Conservation (phyloP, 2,888 invertebrate species). For the Gari tellinella region DNA sequence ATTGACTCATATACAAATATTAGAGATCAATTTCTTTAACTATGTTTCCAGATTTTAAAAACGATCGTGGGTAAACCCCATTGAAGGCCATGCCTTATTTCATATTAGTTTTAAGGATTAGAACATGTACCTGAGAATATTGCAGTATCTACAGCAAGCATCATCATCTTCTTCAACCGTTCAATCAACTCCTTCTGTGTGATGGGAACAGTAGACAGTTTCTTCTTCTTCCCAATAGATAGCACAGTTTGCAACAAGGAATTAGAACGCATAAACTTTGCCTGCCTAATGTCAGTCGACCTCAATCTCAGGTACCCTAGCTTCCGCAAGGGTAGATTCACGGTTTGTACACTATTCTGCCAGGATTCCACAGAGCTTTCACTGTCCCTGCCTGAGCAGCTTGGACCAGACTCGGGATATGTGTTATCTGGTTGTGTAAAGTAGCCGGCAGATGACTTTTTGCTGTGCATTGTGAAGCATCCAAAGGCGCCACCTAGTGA, state of each 20-base stretch:
- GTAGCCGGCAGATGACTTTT: constrained; percentile 45
- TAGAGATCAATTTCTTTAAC: too few relatives aligned
- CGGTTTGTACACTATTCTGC: constrained; percentile 29
- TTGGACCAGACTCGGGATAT: constrained; percentile 37
- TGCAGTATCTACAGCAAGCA: constrained; percentile 73
- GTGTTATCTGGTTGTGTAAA: constrained; percentile 62
- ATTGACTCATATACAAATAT: too few relatives aligned
- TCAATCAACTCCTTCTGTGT: constrained; percentile 80
- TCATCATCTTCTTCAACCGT: constrained; percentile 77
- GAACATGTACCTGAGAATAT: constrained; percentile 77
- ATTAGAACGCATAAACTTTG: constrained; percentile 42
- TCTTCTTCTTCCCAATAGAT: constrained; percentile 63
- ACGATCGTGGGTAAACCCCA: too few relatives aligned
- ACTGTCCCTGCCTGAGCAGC: constrained; percentile 52
- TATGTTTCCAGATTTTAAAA: too few relatives aligned
- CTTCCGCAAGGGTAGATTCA: constrained; percentile 39
- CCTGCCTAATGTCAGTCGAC: constrained; percentile 41
- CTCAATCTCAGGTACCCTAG: constrained; percentile 15
- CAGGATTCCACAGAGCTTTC: constrained; percentile 59
- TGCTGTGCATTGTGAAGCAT: constrained; percentile 33
- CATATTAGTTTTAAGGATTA: too few relatives aligned
- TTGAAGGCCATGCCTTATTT: too few relatives aligned
- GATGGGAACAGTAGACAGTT: constrained; percentile 70
- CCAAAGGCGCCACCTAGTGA: constrained; percentile 46
- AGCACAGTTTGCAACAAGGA: constrained; percentile 53